These are phyloP conservation scores for Xenotilapia leptura DNA, from an alignment of 2,113 vertebrate genomes.

Conservation along the genomic window DNA sequence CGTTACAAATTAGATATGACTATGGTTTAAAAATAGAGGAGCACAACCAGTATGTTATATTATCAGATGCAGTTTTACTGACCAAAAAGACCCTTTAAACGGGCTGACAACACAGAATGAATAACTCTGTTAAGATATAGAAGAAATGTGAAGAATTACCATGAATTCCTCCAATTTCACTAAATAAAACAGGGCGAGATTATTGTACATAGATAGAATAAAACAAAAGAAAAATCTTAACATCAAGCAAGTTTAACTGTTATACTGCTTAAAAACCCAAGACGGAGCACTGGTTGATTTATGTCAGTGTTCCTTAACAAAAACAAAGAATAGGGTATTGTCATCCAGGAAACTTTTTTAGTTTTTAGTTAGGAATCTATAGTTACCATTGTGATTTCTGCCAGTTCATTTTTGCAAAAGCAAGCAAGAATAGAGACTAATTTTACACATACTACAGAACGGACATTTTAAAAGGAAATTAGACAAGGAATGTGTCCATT, in stretches of 20 bases:
- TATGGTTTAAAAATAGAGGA: not conserved
- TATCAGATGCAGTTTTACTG: not conserved
- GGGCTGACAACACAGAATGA: not conserved
- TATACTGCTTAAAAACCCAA: not conserved
- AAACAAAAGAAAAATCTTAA: not conserved
- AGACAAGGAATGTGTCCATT: not conserved
- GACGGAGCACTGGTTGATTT: not conserved
- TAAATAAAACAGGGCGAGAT: not conserved
- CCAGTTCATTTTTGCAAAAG: not conserved
- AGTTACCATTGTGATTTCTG: not conserved
- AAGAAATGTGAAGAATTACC: not conserved
- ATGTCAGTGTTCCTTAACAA: not conserved
- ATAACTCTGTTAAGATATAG: not conserved
- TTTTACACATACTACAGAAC: not conserved
- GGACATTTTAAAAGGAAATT: accelerated
- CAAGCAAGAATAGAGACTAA: not conserved
- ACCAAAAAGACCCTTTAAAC: not conserved
- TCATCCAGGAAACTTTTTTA: not conserved
- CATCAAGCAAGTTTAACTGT: not conserved
- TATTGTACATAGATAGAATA: not conserved
- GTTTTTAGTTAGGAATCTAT: not conserved
- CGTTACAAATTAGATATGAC: not conserved
- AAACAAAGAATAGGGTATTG: not conserved
- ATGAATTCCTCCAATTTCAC: not conserved
- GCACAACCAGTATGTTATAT: not conserved